Conservation (phyloP, 1,140 invertebrate genomes). For the Leptopilina boulardi region DNA sequence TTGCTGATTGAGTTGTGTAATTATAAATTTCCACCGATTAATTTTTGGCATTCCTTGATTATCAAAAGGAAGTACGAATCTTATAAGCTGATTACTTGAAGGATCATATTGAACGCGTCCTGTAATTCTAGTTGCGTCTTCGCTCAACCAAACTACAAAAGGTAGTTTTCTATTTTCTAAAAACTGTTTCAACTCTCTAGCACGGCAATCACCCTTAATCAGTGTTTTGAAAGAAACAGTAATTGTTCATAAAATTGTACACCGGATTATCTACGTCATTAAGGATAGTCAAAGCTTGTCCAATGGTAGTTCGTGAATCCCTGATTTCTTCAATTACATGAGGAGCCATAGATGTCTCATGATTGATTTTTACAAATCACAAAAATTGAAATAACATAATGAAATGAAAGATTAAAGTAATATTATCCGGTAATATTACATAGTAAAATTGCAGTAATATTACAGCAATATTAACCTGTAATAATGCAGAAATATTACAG, state of each 20-base stretch:
- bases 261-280: too few relatives aligned
- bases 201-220: constrained; percentile 40
- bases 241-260: constrained; percentile 25
- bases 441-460: too few relatives aligned
- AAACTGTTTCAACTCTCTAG: constrained; percentile 43
- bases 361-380: too few relatives aligned
- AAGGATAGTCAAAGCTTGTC: too few relatives aligned
- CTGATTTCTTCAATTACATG: too few relatives aligned
- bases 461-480: too few relatives aligned
- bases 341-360: too few relatives aligned
- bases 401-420: too few relatives aligned
- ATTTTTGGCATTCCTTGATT: constrained; percentile 41
- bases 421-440: too few relatives aligned
- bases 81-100: constrained; percentile 41
- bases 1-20: constrained; percentile 33
- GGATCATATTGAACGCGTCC: constrained; percentile 49
- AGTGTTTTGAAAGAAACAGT: constrained; percentile 26
- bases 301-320: too few relatives aligned
- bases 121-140: constrained; percentile 47
- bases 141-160: constrained; percentile 46
- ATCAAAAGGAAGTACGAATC: constrained; percentile 45
- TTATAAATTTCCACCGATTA: constrained; percentile 40
- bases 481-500: too few relatives aligned
- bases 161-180: constrained; percentile 44
- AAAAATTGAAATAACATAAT: too few relatives aligned